Evolutionary conservation across 2,888 invertebrate species (phyloP), one percentile per base, ranked within the genome.

Genomic region (Eupithecia subumbrata): DNA sequence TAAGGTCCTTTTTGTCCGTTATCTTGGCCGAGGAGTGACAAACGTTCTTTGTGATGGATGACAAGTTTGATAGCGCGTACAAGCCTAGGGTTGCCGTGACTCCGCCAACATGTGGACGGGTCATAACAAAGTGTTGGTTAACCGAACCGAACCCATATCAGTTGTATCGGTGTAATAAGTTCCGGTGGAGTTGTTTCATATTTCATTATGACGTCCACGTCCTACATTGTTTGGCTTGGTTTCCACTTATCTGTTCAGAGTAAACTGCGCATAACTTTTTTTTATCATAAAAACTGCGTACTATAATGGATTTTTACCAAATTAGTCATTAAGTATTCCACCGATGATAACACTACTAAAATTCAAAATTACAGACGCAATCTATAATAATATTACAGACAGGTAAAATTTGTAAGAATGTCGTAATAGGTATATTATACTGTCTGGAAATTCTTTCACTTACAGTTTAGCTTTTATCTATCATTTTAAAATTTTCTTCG

Each of bases 201-300:
- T 82, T 81, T 77, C 71, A 84, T 79, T 76, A 76, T 82, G 80
- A 79, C 77, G 81, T 69, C 70, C 43, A 79, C 76, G 81, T 69
- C 72, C 67, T 22, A 67, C 43, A 43, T 45, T 45, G 68, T 63
- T 40, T 40, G 63, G 37, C 12, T 67, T 40, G 22, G 71, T 40
- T 73, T 67, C 66, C n/a, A 77, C 56, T 68, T 77, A 79, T 79
- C 78, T 71, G n/a, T 43, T n/a, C 40, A 48, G 48, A 45, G 66
- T 22, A 80, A 56, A 82, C 80, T 83, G 83, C 87, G 87, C 84
- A 86, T 82, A 84, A 84, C 25, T 78, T 75, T 83, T 84, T 85
- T 9, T 84, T 82, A 83, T 85, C 83, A 80, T 80, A 73, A 79
- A 67, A 71, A 64, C 71, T 78, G 69, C 71, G 66, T 76, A 69